Percentiles rank a stretch among this genome's conserved stretches.
phyloP scores from a whole-genome alignment of 1,140 invertebrate genomes.

The Trichonephila clavipes region DNA sequence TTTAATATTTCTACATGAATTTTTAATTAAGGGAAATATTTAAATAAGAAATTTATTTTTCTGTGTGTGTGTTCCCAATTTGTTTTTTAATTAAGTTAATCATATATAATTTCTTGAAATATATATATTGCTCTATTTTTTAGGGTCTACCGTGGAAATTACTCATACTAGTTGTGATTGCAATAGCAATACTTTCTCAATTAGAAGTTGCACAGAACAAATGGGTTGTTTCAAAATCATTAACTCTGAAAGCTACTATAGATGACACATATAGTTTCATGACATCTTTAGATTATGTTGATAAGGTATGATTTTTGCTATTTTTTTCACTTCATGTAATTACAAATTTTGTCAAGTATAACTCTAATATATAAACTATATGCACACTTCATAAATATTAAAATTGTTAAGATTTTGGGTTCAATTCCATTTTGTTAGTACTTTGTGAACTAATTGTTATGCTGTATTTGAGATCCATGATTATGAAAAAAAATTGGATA shows the following conservation, averaged over 20 bases:
- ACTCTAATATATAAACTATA: no score
- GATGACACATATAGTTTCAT: conserved; percentile 76
- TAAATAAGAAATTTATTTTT: no score
- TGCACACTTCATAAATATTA: no score
- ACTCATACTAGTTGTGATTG: conserved; percentile 59
- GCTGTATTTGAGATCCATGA: neutral
- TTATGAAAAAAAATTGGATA: no score
- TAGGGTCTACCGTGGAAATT: conserved; percentile 72
- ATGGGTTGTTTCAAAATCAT: conserved; percentile 71
- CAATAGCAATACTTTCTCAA: conserved; percentile 61
- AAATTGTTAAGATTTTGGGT: no score
- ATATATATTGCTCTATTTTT: neutral
- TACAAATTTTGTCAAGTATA: neutral
- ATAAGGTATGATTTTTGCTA: conserved; percentile 62
- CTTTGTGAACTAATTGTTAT: neutral
- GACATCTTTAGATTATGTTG: conserved; percentile 75
- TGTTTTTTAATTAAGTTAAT: no score
- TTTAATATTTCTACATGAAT: no score
- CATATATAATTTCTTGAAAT: no score
- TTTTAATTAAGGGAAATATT: no score
- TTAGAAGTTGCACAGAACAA: conserved; percentile 73
- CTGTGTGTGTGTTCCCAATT: no score
- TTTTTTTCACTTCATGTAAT: neutral
- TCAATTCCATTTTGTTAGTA: neutral
- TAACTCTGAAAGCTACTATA: conserved; percentile 63